Evolutionary conservation across 2,113 vertebrate species (phyloP).

Genomic region (Probosciger aterrimus): DNA sequence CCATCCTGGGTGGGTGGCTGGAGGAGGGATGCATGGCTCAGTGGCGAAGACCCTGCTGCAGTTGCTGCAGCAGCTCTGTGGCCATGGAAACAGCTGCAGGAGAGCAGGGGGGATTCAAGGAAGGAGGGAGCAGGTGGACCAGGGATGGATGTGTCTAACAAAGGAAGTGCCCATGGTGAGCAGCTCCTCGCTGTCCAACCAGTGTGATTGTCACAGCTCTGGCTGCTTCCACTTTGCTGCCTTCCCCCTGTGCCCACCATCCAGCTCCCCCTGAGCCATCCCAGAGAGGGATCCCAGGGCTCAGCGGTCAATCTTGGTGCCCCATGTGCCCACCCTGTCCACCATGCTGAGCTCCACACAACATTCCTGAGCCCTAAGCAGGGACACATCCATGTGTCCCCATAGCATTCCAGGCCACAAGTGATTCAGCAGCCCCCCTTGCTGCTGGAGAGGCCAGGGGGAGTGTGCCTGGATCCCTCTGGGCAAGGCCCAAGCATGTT

Average conservation of each 20-base stretch:
- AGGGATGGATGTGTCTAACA: not conserved
- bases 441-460: not conserved
- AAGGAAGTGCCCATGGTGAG: not conserved
- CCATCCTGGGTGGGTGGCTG: rapidly evolving
- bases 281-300: not conserved
- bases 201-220: not conserved
- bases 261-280: not conserved
- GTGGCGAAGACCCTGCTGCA: not conserved
- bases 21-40: rapidly evolving
- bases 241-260: rapidly evolving
- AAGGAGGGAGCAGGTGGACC: not conserved
- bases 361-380: rapidly evolving
- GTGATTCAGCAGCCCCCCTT: not conserved
- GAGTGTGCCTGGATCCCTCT: not conserved
- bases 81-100: slow-evolving; percentile 6
- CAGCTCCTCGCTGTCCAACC: rapidly evolving
- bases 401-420: not conserved
- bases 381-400: not conserved
- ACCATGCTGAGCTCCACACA: not conserved
- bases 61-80: not conserved
- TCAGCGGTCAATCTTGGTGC: rapidly evolving
- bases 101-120: not conserved
- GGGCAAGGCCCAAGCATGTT: not conserved
- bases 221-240: not conserved
- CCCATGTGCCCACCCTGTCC: not conserved